phyloP scores from a whole-genome alignment of 2,888 invertebrate species.

The Drosophila nr. perissopoda region DNA sequence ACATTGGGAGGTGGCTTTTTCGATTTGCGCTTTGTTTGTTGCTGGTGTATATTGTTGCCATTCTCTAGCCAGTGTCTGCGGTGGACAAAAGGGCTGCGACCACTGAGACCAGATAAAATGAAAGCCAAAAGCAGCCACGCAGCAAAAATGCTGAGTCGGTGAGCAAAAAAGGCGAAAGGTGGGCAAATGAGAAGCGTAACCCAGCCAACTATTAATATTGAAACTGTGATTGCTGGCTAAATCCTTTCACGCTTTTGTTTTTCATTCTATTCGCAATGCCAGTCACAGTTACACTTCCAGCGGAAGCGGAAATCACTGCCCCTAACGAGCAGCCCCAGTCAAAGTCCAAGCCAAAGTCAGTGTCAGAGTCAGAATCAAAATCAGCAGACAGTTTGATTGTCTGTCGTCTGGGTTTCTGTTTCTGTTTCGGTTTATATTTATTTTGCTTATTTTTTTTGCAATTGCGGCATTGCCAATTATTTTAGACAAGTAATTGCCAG shows the following conservation, averaged over 20 bases:
- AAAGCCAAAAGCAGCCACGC: slow-evolving; percentile 74
- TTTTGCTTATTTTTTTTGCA: slow-evolving; percentile 10
- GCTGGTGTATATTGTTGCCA: slow-evolving; percentile 54
- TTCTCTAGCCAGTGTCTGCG: slow-evolving; percentile 58
- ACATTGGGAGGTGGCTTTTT: slow-evolving; percentile 47
- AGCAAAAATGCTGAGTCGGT: slow-evolving; percentile 66
- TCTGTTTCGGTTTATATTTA: slow-evolving; percentile 36
- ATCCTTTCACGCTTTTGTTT: slow-evolving; percentile 72
- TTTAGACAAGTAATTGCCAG: slow-evolving; percentile 77
- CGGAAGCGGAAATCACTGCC: slow-evolving; percentile 71
- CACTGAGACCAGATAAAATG: slow-evolving; percentile 50
- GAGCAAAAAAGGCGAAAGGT: not conserved
- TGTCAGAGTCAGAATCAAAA: slow-evolving; percentile 45
- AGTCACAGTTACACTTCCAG: slow-evolving; percentile 31
- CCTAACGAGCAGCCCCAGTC: slow-evolving; percentile 60
- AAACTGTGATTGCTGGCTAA: slow-evolving; percentile 65
- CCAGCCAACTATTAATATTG: slow-evolving; percentile 66
- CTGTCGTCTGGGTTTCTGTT: slow-evolving; percentile 67
- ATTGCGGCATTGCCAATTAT: slow-evolving; percentile 73
- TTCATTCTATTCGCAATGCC: slow-evolving; percentile 61
- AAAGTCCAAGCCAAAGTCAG: slow-evolving; percentile 24
- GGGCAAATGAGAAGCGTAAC: not conserved
- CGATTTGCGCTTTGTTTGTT: slow-evolving; percentile 66
- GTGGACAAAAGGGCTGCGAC: slow-evolving; percentile 53
- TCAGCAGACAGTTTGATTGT: slow-evolving; percentile 77